A percentile compares a stretch with the other conserved stretches of the same genome.
Evolutionary conservation across 2,797 vertebrate genomes (phyloP).

Genomic region (Falco concolor): DNA sequence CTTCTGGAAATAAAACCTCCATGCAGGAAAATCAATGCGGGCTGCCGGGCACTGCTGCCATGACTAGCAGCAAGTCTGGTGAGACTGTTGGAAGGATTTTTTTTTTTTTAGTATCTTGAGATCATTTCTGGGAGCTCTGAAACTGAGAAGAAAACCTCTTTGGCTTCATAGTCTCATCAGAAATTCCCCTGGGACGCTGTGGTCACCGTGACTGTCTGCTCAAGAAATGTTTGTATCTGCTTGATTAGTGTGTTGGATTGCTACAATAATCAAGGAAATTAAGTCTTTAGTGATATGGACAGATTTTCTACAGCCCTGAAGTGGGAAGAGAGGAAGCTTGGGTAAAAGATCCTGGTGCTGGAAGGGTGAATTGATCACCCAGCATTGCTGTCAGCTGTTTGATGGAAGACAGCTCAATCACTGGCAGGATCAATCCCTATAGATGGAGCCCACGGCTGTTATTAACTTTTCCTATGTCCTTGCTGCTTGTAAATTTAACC

Average conservation of each 20-base stretch:
- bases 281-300: background rate
- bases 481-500: background rate
- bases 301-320: background rate
- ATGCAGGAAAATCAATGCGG: background rate
- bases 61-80: background rate
- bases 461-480: constrained; percentile 29
- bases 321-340: background rate
- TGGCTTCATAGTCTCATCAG: background rate
- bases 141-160: background rate
- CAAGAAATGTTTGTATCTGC: background rate
- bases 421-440: background rate
- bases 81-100: background rate
- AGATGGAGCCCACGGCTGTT: constrained; percentile 24
- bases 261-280: background rate
- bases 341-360: background rate
- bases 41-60: background rate
- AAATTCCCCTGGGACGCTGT: background rate
- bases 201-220: background rate
- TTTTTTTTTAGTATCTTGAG: background rate
- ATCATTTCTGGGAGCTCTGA: background rate
- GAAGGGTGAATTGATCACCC: background rate
- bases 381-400: background rate
- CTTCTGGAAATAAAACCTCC: background rate
- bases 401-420: constrained; percentile 27
- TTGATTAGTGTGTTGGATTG: background rate